phyloP scores from a whole-genome alignment of 1,140 invertebrate genomes.

The Dendroctonus ponderosae region DNA sequence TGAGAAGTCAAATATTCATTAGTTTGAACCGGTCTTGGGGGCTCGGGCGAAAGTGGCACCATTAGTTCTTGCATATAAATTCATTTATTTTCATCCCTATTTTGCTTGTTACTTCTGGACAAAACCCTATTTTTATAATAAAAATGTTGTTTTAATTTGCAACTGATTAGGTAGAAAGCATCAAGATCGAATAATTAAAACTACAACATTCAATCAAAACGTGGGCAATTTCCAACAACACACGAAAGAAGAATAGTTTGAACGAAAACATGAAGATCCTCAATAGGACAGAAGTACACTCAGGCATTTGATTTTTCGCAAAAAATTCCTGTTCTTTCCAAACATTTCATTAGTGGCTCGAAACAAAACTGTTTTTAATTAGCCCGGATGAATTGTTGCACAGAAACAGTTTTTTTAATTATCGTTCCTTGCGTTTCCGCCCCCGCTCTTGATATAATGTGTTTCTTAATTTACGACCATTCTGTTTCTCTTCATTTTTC shows the following conservation, averaged over 20 bases:
- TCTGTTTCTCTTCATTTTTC: conserved; percentile 28
- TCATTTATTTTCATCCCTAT: background rate
- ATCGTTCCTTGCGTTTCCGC: conserved; percentile 24
- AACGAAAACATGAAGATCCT: background rate
- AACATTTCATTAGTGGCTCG: conserved; percentile 26
- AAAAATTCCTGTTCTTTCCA: conserved; percentile 8
- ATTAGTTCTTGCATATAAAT: no score
- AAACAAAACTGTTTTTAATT: conserved; percentile 34
- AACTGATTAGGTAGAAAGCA: no score
- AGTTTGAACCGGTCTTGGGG: conserved; percentile 1
- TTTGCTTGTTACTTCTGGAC: conserved; percentile 2
- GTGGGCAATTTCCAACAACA: no score
- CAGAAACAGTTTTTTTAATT: conserved; percentile 32
- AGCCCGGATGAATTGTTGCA: conserved; percentile 28
- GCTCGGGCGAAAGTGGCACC: background rate
- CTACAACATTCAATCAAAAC: no score
- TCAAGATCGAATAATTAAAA: no score
- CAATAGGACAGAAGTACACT: background rate
- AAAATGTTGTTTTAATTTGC: background rate
- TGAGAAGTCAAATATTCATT: conserved; percentile 17
- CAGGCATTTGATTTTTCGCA: conserved; percentile 28
- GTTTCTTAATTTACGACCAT: conserved; percentile 32
- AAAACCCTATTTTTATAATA: background rate
- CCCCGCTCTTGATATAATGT: conserved; percentile 21
- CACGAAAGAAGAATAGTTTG: background rate